Base-by-base conservation (phyloP, 2,888 invertebrate genomes). In the Caenorhabditis sp. region DNA sequence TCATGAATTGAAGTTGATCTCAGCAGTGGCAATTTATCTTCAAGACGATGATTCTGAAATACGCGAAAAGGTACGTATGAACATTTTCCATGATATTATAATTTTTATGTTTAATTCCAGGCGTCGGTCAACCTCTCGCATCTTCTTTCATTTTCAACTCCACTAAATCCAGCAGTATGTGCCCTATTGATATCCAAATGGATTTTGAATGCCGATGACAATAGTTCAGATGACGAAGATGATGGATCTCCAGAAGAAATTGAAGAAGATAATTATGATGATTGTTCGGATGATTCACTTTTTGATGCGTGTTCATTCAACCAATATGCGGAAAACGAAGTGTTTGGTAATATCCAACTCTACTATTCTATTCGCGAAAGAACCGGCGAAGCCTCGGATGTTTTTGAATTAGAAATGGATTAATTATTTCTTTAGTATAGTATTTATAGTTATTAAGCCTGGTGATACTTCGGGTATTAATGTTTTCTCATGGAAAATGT, bases 231-330 rank as follows among this genome's bases (percentile, higher is more conserved):
- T 36, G 68, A 74, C 5, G 62, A 63, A 43, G 51, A 63, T 53
- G 66, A 61, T 17, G 37, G 60, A 8, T 10, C 62, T 31, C 4
- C 17, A 1, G 60, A 60, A 62, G 43, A 58, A n/a, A n/a, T n/a
- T n/a, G n/a, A n/a, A 58, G 27, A 60, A 12, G 24, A 21, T 26
- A 19, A 53, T 60, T 14, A 43, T 50, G 21, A 61, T 64, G 12
- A 43, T 37, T 27, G 21, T 12, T 4, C 8, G 36, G 31, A 27
- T 54, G 6, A 5, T 51, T 58, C 37, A 36, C 68, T 82, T 12
- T 82, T 80, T 50, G 82, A 79, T 54, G 78, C 74, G 5, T 79
- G 78, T 62, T 72, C 77, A 8, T 63, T 66, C 10, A 82, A 82
- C 55, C 67, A 72, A 21, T 82, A 69, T 62, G 74, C 74, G 6